Evolutionary conservation across 2,888 invertebrate genomes (phyloP).

Genomic region (Hecatera dysodea): DNA sequence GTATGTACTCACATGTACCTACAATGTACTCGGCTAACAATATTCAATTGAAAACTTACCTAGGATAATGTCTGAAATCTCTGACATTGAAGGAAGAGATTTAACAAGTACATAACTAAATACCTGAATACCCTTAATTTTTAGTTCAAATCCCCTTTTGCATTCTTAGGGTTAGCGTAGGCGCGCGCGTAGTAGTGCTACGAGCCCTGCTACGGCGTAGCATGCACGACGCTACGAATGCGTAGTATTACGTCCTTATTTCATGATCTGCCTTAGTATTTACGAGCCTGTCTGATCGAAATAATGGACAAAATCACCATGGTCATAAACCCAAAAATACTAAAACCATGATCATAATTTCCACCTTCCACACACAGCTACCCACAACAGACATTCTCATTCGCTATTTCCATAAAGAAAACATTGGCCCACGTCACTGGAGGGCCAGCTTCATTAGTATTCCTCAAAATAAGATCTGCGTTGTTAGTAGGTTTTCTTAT

Average conservation of each 20-base stretch:
- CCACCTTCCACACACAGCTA: background rate
- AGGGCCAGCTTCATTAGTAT: slow-evolving; percentile 75
- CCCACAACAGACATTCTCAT: slow-evolving; percentile 48
- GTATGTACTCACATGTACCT: background rate
- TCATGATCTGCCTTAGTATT: too few relatives aligned
- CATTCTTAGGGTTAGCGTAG: background rate
- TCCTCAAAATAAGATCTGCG: slow-evolving; percentile 72
- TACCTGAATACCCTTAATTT: background rate
- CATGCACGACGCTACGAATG: slow-evolving; percentile 11
- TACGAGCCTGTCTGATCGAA: too few relatives aligned
- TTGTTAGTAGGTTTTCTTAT: slow-evolving; percentile 73
- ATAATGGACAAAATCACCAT: too few relatives aligned
- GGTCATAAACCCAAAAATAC: background rate
- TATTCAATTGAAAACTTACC: background rate
- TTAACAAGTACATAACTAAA: background rate
- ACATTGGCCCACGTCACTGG: slow-evolving; percentile 67
- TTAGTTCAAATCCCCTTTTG: background rate
- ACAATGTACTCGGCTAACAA: background rate
- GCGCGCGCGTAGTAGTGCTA: slow-evolving; percentile 4
- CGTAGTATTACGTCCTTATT: background rate
- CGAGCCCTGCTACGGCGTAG: slow-evolving; percentile 47
- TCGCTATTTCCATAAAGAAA: slow-evolving; percentile 79
- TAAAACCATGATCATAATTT: slow-evolving; percentile 9
- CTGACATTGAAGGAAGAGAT: background rate
- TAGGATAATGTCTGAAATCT: background rate